Base-by-base conservation (phyloP, 2,888 invertebrate species). In the Ormia ochracea region DNA sequence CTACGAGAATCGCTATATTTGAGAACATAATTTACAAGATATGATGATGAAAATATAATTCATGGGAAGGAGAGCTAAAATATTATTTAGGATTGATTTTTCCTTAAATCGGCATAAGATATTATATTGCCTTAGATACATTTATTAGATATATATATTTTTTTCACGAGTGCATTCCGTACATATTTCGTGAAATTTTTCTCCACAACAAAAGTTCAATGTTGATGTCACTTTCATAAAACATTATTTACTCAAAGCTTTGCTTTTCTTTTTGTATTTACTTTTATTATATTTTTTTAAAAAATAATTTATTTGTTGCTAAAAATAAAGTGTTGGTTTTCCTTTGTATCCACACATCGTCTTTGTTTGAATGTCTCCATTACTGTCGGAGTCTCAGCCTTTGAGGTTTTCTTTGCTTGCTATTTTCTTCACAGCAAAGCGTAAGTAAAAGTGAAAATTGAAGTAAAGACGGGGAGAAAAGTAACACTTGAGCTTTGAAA, bases 141-240 rank as follows among this genome's bases (percentile, higher is more conserved):
- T n/a, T n/a, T n/a, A n/a, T n/a, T n/a, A n/a, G n/a, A n/a, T n/a
- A n/a, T n/a, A n/a, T n/a, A n/a, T n/a, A n/a, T n/a, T n/a, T n/a
- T n/a, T n/a, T n/a, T n/a, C 1, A 41, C 38, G n/a, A 38, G 3
- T 4, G 1, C 5, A 38, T 31, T 31, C n/a, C n/a, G n/a, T 31
- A 36, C 1, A 38, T 38, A 17, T 17, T 41, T 41, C 17, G 4
- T 41, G 14, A 1, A 41, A 14, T 41, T 17, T 14, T 1, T n/a
- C 31, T 19, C 21, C 14, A 72, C 70, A 36, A 14, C 72, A 72
- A 41, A 58, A 74, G 66, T 66, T 74, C 58, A 74, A 52, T 66
- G 74, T 59, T 74, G 50, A 66, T 59, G 41, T 41, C 23, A 50
- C 66, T 66, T 74, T 74, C 74, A 50, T 74, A 58, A 21, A 45